Percentiles rank a stretch among this genome's conserved stretches.
These are phyloP conservation scores for Thalassarche chlororhynchos DNA, from an alignment of 2,113 vertebrate species.

Conservation along the genomic window DNA sequence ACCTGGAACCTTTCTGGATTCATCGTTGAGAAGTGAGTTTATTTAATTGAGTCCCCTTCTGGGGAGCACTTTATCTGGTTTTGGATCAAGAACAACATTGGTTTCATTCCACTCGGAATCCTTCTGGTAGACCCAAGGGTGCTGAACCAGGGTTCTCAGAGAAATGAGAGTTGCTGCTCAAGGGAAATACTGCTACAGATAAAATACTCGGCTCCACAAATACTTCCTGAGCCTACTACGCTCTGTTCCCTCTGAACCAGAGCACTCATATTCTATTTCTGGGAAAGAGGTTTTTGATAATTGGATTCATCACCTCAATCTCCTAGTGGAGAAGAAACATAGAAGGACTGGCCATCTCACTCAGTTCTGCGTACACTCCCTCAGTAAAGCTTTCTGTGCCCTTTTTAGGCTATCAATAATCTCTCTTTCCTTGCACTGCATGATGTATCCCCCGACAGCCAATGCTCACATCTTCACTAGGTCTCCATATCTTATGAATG, in stretches of 20 bases:
- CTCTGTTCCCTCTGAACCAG: background rate
- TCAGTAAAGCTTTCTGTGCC: background rate
- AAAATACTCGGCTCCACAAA: background rate
- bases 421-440: background rate
- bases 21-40: background rate
- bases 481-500: background rate
- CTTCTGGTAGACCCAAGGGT: background rate
- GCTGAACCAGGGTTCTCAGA: background rate
- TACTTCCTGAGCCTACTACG: background rate
- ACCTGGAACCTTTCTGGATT: background rate
- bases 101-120: background rate
- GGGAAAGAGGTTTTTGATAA: constrained; percentile 9
- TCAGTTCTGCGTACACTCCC: background rate
- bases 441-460: background rate
- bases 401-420: background rate
- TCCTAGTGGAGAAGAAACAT: background rate
- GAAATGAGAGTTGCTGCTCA: background rate
- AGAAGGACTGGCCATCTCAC: background rate
- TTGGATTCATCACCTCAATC: background rate
- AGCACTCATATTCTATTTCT: background rate
- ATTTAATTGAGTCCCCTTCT: background rate
- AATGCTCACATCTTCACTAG: background rate
- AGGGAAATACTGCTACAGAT: background rate
- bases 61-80: background rate
- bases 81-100: background rate